Percentiles rank a stretch among this genome's conserved stretches.
Conservation (phyloP, 92 coral and sea anemone species). For the Micromussa lordhowensis region DNA sequence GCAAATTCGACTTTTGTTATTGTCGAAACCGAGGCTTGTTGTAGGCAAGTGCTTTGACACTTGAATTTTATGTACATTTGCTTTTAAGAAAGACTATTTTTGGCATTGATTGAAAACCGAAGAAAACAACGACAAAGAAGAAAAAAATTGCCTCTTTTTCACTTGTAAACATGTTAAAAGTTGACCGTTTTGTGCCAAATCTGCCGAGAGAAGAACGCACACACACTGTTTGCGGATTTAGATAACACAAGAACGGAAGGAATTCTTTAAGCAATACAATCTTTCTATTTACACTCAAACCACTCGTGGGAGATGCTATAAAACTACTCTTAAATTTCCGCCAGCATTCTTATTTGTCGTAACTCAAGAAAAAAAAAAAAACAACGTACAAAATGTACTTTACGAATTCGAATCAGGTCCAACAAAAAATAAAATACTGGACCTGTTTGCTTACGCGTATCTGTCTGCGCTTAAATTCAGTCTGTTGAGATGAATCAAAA, state of each 20-base stretch:
- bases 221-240: not conserved
- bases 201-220: not conserved
- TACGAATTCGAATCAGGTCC: not conserved
- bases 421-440: no score
- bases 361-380: not conserved
- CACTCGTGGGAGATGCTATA: not conserved
- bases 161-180: not conserved
- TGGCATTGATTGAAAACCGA: not conserved
- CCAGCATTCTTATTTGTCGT: not conserved
- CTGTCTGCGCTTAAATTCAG: slow-evolving; percentile 59
- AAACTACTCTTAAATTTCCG: not conserved
- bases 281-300: not conserved
- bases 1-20: not conserved
- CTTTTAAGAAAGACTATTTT: not conserved
- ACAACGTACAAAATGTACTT: not conserved
- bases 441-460: slow-evolving; percentile 1
- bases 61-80: not conserved
- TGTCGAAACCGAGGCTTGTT: not conserved
- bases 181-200: not conserved
- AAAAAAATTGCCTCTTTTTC: not conserved
- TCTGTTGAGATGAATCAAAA: slow-evolving; percentile 61
- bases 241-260: not conserved
- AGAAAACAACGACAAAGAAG: not conserved
- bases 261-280: not conserved
- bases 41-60: not conserved